Percentiles rank a stretch among this genome's conserved stretches.
Evolutionary conservation across 1,140 invertebrate genomes (phyloP).

Genomic region (Conus ventricosus): DNA sequence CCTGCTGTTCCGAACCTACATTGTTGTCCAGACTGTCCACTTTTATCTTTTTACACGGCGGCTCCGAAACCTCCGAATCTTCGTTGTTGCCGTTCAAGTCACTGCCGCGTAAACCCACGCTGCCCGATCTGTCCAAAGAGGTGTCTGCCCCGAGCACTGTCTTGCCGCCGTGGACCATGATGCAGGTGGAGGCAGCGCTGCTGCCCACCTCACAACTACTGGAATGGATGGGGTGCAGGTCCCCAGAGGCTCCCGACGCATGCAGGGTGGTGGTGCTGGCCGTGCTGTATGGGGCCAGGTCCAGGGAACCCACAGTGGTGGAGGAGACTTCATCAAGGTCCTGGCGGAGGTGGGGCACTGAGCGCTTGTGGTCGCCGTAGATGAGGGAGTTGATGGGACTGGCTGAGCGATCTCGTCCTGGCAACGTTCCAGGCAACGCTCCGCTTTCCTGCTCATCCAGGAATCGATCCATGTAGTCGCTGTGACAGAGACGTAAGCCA

Average conservation of each 20-base stretch:
- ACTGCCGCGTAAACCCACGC: slow-evolving; percentile 7
- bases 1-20: background rate
- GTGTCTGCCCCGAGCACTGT: background rate
- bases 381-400: slow-evolving; percentile 79
- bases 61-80: background rate
- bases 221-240: background rate
- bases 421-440: slow-evolving; percentile 48
- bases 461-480: slow-evolving; percentile 91
- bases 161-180: background rate
- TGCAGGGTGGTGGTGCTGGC: background rate
- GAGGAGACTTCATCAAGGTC: slow-evolving; percentile 32
- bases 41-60: slow-evolving; percentile 13
- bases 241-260: background rate
- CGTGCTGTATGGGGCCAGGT: background rate
- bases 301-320: background rate
- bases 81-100: slow-evolving; percentile 35
- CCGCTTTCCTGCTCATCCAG: slow-evolving; percentile 85
- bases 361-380: slow-evolving; percentile 80
- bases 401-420: slow-evolving; percentile 28
- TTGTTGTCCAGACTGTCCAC: background rate
- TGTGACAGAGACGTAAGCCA: slow-evolving; percentile 72
- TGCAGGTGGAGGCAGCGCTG: slow-evolving; percentile 12
- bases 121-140: background rate
- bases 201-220: background rate
- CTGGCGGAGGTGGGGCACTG: slow-evolving; percentile 63